These are phyloP conservation scores for Menura novaehollandiae DNA, from an alignment of 2,113 vertebrate genomes.

Conservation along the genomic window DNA sequence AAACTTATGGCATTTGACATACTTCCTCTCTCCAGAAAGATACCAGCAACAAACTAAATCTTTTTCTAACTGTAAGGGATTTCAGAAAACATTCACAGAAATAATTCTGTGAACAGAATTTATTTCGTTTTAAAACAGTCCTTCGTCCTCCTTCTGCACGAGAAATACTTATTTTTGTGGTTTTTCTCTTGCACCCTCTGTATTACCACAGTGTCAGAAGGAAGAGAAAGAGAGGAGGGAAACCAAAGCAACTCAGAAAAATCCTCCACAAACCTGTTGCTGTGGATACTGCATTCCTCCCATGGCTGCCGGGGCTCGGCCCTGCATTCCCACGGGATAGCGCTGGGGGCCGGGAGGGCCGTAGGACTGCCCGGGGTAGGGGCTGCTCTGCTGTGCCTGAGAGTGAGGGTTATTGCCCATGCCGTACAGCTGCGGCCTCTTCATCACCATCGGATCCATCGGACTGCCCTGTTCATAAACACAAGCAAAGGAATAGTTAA, in stretches of 20 bases:
- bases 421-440: conserved; percentile 92
- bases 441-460: conserved; percentile 97
- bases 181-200: not conserved
- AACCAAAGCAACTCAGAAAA: not conserved
- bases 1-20: not conserved
- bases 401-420: conserved; percentile 90
- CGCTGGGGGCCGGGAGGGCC: conserved; percentile 87
- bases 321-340: conserved; percentile 90
- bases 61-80: not conserved
- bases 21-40: not conserved
- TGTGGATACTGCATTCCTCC: conserved; percentile 90
- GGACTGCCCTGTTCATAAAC: conserved; percentile 81
- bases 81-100: not conserved
- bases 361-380: conserved; percentile 88
- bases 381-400: conserved; percentile 82
- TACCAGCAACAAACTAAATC: not conserved
- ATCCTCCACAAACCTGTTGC: conserved; percentile 85
- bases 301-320: conserved; percentile 85
- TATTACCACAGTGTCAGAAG: not conserved
- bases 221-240: not conserved
- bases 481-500: not conserved
- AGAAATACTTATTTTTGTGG: not conserved
- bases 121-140: not conserved
- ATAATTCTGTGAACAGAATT: not conserved
- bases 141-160: not conserved